A percentile compares a stretch with the other conserved stretches of the same genome.
These are phyloP conservation scores for Nerophis ophidion DNA, from an alignment of 2,113 vertebrate genomes.

Conservation along the genomic window DNA sequence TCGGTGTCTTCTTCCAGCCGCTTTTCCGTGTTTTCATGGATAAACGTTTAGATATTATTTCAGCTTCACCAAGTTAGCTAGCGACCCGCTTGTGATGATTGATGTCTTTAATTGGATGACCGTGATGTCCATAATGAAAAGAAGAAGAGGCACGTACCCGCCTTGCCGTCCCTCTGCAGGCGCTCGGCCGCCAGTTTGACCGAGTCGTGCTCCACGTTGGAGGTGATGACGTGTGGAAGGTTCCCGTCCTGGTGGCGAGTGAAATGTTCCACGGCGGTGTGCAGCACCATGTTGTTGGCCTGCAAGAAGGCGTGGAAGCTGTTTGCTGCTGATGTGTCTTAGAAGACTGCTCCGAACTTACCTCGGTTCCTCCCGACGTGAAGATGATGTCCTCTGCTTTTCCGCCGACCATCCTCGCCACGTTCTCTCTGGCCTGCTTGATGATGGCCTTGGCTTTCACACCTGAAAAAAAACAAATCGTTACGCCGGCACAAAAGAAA, in stretches of 20 bases:
- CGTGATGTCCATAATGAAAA: too few species aligned
- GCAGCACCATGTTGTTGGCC: slow-evolving; percentile 91
- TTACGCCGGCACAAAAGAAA: neutral
- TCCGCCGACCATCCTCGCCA: slow-evolving; percentile 83
- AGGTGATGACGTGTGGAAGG: slow-evolving; percentile 81
- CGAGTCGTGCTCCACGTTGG: slow-evolving; percentile 88
- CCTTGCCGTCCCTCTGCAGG: slow-evolving; percentile 65
- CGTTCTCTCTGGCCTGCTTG: slow-evolving; percentile 70
- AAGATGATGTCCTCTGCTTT: slow-evolving; percentile 82
- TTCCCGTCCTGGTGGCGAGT: slow-evolving; percentile 18
- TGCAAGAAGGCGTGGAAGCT: slow-evolving; percentile 41
- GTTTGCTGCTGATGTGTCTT: neutral
- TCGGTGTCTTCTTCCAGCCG: too few species aligned
- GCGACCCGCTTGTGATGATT: too few species aligned
- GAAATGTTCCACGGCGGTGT: slow-evolving; percentile 77
- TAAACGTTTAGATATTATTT: too few species aligned
- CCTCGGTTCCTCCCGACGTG: slow-evolving; percentile 93
- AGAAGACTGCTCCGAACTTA: slow-evolving; percentile 35
- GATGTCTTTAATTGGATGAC: too few species aligned
- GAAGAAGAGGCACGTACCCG: slow-evolving; percentile 61
- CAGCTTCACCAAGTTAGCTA: too few species aligned
- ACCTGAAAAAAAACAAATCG: slow-evolving; percentile 61
- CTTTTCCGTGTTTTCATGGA: too few species aligned
- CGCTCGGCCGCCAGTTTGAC: slow-evolving; percentile 76
- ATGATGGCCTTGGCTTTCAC: slow-evolving; percentile 81